Percentiles rank a stretch among this genome's conserved stretches.
phyloP scores from a whole-genome alignment of 2,113 vertebrate genomes.

The Amblyornis subalaris region DNA sequence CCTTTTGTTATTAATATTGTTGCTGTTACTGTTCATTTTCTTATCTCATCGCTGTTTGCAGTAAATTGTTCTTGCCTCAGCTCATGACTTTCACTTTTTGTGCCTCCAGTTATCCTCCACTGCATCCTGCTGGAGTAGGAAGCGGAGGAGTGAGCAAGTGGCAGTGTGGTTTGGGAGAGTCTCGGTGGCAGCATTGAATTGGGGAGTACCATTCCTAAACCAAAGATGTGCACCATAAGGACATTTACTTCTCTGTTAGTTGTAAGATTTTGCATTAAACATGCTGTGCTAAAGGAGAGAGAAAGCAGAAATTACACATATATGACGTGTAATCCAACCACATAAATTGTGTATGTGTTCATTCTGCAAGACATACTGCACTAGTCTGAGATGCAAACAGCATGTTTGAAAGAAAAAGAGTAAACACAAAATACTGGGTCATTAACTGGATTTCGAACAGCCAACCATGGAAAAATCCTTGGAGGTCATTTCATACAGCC shows the following conservation, averaged over 20 bases:
- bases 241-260: neutral
- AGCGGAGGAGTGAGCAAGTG: neutral
- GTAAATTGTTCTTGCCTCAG: neutral
- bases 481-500: neutral
- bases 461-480: neutral
- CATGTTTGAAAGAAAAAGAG: neutral
- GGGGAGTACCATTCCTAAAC: neutral
- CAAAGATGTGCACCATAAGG: neutral
- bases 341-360: neutral
- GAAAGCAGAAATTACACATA: neutral
- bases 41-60: neutral
- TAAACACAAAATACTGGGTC: neutral
- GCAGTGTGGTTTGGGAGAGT: neutral
- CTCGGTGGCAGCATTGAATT: fast-evolving
- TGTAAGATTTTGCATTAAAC: neutral
- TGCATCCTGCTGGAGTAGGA: neutral
- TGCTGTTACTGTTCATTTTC: neutral
- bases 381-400: neutral
- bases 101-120: neutral
- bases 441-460: neutral
- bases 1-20: neutral
- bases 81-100: neutral
- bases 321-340: neutral
- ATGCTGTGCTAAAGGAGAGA: neutral
- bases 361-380: neutral